Evolutionary conservation across 2,888 invertebrate species (phyloP).

Genomic region (Stratiomys singularior): DNA sequence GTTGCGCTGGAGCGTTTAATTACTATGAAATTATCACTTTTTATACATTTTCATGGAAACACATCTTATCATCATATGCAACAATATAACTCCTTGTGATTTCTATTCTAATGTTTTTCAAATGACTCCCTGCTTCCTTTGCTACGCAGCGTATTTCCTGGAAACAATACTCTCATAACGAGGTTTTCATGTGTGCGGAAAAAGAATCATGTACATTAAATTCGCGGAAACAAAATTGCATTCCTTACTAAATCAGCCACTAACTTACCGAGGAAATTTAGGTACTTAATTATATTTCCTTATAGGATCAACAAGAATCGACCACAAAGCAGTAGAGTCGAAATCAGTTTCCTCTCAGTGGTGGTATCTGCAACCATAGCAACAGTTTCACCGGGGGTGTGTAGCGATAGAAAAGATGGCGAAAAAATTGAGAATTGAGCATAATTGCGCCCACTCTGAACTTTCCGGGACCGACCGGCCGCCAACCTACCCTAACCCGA

Average conservation of each 20-base stretch:
- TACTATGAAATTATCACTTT: too few relatives aligned
- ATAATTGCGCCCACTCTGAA: conserved; percentile 11
- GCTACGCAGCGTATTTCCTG: too few relatives aligned
- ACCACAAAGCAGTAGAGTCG: conserved; percentile 13
- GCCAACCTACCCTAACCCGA: conserved; percentile 39
- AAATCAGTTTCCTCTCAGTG: neutral
- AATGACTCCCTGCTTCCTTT: too few relatives aligned
- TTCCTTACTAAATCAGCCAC: neutral
- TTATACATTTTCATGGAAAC: too few relatives aligned
- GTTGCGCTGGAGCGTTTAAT: too few relatives aligned
- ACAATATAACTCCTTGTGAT: too few relatives aligned
- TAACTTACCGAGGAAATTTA: neutral
- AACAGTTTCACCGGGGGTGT: conserved; percentile 34
- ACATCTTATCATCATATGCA: too few relatives aligned
- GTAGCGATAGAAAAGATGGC: neutral
- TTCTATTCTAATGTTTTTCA: too few relatives aligned
- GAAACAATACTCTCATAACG: too few relatives aligned
- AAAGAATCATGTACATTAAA: too few relatives aligned
- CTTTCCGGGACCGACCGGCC: conserved; percentile 7
- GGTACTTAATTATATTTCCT: conserved; percentile 3
- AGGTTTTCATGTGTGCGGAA: too few relatives aligned
- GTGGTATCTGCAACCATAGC: conserved; percentile 33
- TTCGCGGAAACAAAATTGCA: too few relatives aligned
- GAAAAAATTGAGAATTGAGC: neutral
- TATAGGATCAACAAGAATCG: neutral